phyloP scores from a whole-genome alignment of 2,888 invertebrate genomes.

The Meta bourneti region DNA sequence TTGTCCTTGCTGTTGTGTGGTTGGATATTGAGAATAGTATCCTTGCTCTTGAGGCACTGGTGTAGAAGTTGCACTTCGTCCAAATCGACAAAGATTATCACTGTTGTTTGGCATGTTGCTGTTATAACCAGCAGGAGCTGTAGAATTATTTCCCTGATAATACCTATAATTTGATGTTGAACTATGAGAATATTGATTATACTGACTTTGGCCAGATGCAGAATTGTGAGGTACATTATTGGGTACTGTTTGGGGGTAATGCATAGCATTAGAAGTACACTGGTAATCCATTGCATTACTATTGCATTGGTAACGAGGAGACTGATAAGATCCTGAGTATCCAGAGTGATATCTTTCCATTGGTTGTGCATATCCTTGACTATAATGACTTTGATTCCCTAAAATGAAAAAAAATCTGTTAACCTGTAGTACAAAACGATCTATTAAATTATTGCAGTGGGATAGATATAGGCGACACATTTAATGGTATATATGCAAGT shows the following conservation, averaged over 20 bases:
- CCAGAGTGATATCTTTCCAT: conserved; percentile 66
- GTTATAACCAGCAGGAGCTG: conserved; percentile 48
- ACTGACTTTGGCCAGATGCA: conserved; percentile 58
- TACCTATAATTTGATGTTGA: conserved; percentile 67
- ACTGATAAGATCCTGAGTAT: conserved; percentile 62
- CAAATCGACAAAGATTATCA: conserved; percentile 65
- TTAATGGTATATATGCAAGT: too few relatives aligned
- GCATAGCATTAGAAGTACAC: conserved; percentile 53
- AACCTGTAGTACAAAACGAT: neutral
- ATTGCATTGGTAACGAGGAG: conserved; percentile 55
- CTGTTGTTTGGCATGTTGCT: conserved; percentile 24
- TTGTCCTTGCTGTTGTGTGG: conserved; percentile 55
- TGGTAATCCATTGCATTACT: conserved; percentile 62
- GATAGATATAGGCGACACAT: too few relatives aligned
- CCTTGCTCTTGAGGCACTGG: conserved; percentile 72
- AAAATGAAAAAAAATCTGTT: neutral
- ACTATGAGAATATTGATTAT: conserved; percentile 64
- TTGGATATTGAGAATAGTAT: conserved; percentile 67
- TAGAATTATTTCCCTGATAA: conserved; percentile 62
- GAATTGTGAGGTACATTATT: conserved; percentile 42
- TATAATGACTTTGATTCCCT: conserved; percentile 66
- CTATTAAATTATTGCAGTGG: neutral
- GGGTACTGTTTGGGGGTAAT: conserved; percentile 47
- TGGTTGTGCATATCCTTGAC: conserved; percentile 54
- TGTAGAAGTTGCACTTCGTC: conserved; percentile 61